Conservation (phyloP, 2,888 invertebrate genomes). For the Trimorus sp. region DNA sequence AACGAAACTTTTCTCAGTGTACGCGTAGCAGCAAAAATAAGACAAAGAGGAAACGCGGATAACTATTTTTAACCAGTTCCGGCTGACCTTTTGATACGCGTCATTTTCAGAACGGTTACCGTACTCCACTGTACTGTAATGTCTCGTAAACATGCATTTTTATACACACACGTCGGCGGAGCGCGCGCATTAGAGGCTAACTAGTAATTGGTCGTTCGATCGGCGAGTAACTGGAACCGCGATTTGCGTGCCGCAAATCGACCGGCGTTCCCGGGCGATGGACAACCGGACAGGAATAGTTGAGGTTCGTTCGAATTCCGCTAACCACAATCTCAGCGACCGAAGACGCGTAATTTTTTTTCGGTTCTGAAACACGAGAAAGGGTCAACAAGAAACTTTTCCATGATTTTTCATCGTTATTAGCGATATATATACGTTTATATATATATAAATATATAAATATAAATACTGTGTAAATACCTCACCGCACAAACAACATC, state of each 20-base stretch:
- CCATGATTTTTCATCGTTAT: conserved; percentile 52
- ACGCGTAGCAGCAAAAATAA: neutral
- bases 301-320: conserved; percentile 36
- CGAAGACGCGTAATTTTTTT: neutral
- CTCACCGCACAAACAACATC: conserved; percentile 56
- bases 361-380: conserved; percentile 13
- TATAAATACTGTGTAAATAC: conserved; percentile 64
- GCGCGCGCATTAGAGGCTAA: conserved; percentile 75
- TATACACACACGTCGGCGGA: conserved; percentile 27
- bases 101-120: conserved; percentile 13
- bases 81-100: conserved; percentile 35
- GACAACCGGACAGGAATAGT: conserved; percentile 19
- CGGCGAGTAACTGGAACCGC: conserved; percentile 16
- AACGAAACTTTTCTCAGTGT: conserved; percentile 61
- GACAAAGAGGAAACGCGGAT: neutral
- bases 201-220: conserved; percentile 72
- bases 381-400: conserved; percentile 12
- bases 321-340: conserved; percentile 19
- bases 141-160: conserved; percentile 48
- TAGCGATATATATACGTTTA: conserved; percentile 51
- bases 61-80: conserved; percentile 27
- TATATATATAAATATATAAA: conserved; percentile 49
- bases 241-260: conserved; percentile 34
- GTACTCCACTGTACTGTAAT: conserved; percentile 22
- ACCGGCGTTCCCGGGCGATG: conserved; percentile 16